Evolutionary conservation across 2,113 vertebrate species (phyloP).

Genomic region (Actenoides lindsayi): DNA sequence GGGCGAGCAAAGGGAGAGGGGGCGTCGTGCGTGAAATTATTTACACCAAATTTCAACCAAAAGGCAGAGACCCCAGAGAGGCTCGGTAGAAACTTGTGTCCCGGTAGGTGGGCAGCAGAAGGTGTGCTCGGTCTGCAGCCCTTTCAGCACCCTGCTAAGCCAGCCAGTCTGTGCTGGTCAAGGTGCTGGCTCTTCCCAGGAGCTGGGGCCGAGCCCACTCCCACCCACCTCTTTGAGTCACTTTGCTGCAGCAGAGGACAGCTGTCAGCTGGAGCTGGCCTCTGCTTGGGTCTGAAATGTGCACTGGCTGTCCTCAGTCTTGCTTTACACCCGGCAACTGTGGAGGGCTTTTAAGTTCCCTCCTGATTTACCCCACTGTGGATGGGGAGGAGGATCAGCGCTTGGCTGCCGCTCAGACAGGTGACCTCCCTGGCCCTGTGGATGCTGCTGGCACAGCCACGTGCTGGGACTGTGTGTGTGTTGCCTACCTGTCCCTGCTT

Average conservation of each 20-base stretch:
- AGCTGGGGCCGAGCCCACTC: not conserved
- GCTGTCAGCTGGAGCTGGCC: not conserved
- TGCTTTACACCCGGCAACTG: not conserved
- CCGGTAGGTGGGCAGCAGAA: not conserved
- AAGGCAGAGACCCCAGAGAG: not conserved
- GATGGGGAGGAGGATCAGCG: not conserved
- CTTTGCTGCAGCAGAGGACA: not conserved
- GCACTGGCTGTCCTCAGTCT: not conserved
- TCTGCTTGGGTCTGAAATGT: fast-evolving
- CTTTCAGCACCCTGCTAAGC: not conserved
- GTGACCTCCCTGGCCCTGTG: not conserved
- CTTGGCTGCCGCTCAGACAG: not conserved
- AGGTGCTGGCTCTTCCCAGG: not conserved
- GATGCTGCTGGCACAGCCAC: not conserved
- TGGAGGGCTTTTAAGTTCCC: not conserved
- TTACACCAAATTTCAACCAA: not conserved
- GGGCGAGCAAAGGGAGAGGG: not conserved
- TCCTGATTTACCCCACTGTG: not conserved
- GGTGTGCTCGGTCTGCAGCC: not conserved
- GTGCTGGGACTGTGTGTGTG: not conserved
- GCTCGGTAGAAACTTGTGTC: not conserved
- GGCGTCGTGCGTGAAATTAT: not conserved
- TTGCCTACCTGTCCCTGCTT: not conserved
- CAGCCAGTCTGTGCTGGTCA: not conserved
- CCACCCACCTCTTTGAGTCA: not conserved